These are phyloP conservation scores for Diachasma alloeum DNA, from an alignment of 1,140 invertebrate species.

Conservation along the genomic window DNA sequence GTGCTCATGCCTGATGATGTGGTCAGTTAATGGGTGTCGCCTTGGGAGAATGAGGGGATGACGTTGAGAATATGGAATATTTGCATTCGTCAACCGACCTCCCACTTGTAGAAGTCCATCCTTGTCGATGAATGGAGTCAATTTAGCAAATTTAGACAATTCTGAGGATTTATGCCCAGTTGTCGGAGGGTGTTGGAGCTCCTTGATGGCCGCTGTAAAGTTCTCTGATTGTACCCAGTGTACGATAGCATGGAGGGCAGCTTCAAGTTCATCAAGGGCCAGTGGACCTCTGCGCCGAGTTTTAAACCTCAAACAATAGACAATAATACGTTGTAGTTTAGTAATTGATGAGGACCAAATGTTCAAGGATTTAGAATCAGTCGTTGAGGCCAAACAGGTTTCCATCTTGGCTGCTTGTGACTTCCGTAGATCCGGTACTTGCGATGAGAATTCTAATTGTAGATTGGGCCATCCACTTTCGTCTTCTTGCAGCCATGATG, in stretches of 20 bases:
- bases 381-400: too few relatives aligned
- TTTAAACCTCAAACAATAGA: constrained; percentile 24
- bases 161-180: neutral
- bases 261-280: neutral
- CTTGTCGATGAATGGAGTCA: constrained; percentile 40
- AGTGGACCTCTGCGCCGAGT: neutral
- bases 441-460: neutral
- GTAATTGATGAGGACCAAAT: neutral
- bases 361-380: neutral
- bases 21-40: constrained; percentile 6
- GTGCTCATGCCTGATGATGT: constrained; percentile 14
- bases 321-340: neutral
- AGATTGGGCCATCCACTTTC: neutral
- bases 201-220: neutral
- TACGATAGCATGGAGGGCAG: neutral
- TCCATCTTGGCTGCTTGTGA: neutral
- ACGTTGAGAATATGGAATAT: neutral
- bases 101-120: constrained; percentile 42
- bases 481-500: neutral
- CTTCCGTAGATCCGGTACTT: neutral
- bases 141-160: neutral
- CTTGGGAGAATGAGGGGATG: constrained; percentile 31
- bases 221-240: neutral
- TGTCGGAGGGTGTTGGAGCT: neutral
- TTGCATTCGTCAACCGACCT: constrained; percentile 28